Percentiles rank a stretch among this genome's conserved stretches.
phyloP scores from a whole-genome alignment of 2,797 vertebrate genomes.

The Darevskia mixta region DNA sequence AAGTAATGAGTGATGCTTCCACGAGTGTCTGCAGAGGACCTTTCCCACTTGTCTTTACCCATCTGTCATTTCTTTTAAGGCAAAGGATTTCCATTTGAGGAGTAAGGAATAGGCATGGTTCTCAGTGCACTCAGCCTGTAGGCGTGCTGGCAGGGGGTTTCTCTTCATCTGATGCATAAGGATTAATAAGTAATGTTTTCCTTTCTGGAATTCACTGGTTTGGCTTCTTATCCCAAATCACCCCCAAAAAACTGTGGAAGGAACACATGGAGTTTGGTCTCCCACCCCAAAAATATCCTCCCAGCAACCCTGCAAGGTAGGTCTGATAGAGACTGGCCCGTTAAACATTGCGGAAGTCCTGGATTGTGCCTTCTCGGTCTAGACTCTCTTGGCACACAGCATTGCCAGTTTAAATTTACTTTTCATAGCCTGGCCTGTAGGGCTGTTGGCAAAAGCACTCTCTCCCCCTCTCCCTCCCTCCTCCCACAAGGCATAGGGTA shows the following conservation, averaged over 20 bases:
- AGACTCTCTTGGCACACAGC: neutral
- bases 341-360: too few species aligned
- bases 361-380: too few species aligned
- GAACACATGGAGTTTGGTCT: neutral
- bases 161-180: neutral
- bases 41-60: neutral
- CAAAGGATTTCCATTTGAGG: neutral
- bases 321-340: too few species aligned
- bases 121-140: neutral
- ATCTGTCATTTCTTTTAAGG: neutral
- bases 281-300: neutral
- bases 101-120: too few species aligned
- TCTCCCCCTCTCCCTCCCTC: neutral
- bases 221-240: neutral
- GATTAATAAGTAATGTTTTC: neutral
- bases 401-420: neutral
- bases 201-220: neutral
- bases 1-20: neutral
- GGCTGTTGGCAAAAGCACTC: neutral
- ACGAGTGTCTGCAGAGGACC: neutral
- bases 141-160: neutral
- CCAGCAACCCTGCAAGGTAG: neutral
- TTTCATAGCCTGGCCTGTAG: neutral
- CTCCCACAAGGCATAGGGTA: too few species aligned
- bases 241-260: neutral